A percentile compares a stretch with the other conserved stretches of the same genome.
Evolutionary conservation across 2,888 invertebrate species (phyloP).

Genomic region (Gnatocerus cornutus): DNA sequence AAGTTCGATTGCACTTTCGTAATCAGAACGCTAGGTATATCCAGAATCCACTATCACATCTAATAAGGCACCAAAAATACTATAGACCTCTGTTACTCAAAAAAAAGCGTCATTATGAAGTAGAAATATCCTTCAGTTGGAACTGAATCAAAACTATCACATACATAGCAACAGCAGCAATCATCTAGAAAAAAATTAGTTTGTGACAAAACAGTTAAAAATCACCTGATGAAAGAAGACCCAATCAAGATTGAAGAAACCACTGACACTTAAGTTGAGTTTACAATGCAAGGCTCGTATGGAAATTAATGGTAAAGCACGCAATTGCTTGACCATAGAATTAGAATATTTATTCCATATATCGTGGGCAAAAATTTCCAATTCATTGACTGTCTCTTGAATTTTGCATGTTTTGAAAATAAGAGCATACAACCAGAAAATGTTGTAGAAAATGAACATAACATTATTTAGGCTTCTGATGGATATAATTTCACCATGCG

Average conservation of each 20-base stretch:
- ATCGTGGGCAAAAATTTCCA: not conserved
- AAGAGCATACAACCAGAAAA: not conserved
- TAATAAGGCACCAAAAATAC: no score
- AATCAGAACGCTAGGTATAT: no score
- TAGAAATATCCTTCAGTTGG: no score
- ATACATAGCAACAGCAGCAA: not conserved
- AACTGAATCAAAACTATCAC: not conserved
- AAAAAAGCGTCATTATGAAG: no score
- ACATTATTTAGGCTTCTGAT: not conserved
- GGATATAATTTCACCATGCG: not conserved
- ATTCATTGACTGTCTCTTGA: not conserved
- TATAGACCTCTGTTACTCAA: no score
- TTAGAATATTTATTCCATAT: not conserved
- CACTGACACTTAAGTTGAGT: not conserved
- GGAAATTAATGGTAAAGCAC: not conserved
- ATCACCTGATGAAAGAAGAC: conserved; percentile 1
- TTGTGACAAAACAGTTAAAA: not conserved
- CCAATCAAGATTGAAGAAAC: not conserved
- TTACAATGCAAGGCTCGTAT: not conserved
- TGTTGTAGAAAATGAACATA: not conserved
- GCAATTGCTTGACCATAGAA: not conserved
- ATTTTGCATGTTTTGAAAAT: not conserved
- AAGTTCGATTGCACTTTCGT: no score
- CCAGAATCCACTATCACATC: no score
- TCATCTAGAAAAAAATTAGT: not conserved